Evolutionary conservation across 2,888 invertebrate genomes (phyloP), one percentile per base, ranked within the genome.

Genomic region (Drosophila tanythrix): DNA sequence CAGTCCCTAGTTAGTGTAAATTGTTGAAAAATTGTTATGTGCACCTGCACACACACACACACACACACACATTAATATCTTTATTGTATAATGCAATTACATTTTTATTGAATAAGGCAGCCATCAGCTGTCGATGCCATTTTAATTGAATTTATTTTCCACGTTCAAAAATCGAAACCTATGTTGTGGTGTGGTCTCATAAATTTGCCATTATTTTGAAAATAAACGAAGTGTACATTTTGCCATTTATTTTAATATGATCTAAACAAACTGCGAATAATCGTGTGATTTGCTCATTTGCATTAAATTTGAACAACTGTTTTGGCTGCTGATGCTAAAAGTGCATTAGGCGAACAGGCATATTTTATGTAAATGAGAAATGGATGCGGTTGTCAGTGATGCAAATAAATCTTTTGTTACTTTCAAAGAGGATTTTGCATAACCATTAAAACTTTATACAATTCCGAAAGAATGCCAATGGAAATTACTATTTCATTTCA

Each of bases 81-180:
- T 76, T 66, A 60, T 76, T 76, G 67, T 70, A 70, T 69, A 81
- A 81, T 76, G 74, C 70, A 66, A 74, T 83, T 83, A 40, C 38
- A 33, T 25, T 68, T 70, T 71, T 65, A 70, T 56, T 62, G 51
- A 60, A 79, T 67, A 55, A 33, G 46, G 18, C 40, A 27, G 21
- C n/a, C 35, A 48, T 56, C 68, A 52, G 64, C 40, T 33, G 11
- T 13, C n/a, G 52, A 36, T 46, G 66, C n/a, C 48, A 51, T 60
- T 70, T 72, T 76, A 86, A 89, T 87, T 86, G 65, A 79, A 81
- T 81, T 79, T 53, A 55, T 57, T 59, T 48, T 53, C 48, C 57
- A 66, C 51, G 62, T 51, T 72, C 56, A 63, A 66, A 66, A 70
- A 73, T 59, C 55, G 53, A 63, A 58, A 35, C 38, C n/a, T 27